phyloP scores from a whole-genome alignment of 2,888 invertebrate genomes.

The Entomobrya proxima region DNA sequence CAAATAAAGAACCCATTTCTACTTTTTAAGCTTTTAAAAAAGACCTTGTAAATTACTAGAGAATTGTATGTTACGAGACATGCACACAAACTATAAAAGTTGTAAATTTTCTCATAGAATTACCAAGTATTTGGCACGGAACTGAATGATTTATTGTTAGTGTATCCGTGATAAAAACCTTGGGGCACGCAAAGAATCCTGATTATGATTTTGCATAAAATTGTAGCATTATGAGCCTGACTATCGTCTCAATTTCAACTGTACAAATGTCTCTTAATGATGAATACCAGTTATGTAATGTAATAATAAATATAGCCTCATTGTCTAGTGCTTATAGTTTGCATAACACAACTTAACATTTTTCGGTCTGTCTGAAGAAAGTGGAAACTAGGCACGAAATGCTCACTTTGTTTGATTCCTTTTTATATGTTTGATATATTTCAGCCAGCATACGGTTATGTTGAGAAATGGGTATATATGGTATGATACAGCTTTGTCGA shows the following conservation, averaged over 20 bases:
- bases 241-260: not conserved
- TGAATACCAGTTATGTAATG: no score
- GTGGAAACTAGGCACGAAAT: not conserved
- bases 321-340: no score
- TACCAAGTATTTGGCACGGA: not conserved
- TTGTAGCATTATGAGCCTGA: not conserved
- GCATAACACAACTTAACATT: no score
- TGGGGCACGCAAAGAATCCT: slow-evolving; percentile 36
- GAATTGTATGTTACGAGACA: slow-evolving; percentile 33
- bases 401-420: no score
- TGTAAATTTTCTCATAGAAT: not conserved
- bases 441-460: no score
- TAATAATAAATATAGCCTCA: no score
- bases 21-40: not conserved
- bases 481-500: not conserved
- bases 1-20: not conserved
- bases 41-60: not conserved
- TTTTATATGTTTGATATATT: no score
- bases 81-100: slow-evolving; percentile 21
- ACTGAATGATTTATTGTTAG: slow-evolving; percentile 40
- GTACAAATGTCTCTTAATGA: not conserved
- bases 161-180: slow-evolving; percentile 38
- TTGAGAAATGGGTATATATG: no score
- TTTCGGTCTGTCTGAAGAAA: slow-evolving; percentile 26
- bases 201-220: slow-evolving; percentile 5